phyloP scores from a whole-genome alignment of 2,113 vertebrate genomes.

The Progne subis region DNA sequence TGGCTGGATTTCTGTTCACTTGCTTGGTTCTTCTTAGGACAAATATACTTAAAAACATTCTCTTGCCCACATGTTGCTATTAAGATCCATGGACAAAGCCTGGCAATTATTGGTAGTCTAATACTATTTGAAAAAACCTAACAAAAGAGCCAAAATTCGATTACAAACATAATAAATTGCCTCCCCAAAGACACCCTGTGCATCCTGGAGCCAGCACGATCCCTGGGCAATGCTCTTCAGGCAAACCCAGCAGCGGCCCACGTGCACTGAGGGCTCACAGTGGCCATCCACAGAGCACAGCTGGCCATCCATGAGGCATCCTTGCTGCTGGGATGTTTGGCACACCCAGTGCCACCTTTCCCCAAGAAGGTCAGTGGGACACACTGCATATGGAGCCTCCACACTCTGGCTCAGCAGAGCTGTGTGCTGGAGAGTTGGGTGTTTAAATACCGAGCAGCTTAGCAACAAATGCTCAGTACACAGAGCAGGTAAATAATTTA shows the following conservation, averaged over 20 bases:
- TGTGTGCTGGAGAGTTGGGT: background rate
- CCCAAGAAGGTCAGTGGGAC: background rate
- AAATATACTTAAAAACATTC: background rate
- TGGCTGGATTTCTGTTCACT: background rate
- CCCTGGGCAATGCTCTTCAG: background rate
- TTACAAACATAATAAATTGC: background rate
- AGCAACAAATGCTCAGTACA: background rate
- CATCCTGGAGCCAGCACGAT: background rate
- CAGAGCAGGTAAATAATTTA: conserved; percentile 34
- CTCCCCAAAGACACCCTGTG: background rate
- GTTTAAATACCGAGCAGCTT: background rate
- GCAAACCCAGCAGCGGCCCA: background rate
- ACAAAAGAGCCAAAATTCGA: background rate
- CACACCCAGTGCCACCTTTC: background rate
- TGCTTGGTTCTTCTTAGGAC: background rate
- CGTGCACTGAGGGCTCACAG: accelerated
- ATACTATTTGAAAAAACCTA: background rate
- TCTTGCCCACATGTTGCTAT: background rate
- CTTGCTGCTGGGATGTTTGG: background rate
- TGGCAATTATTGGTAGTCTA: background rate
- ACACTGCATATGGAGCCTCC: accelerated
- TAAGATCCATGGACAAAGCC: background rate
- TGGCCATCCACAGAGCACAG: background rate
- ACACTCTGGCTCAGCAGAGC: background rate
- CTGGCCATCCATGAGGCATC: background rate